A percentile compares a stretch with the other conserved stretches of the same genome.
These are phyloP conservation scores for Caretta caretta DNA, from an alignment of 2,113 vertebrate species.

Conservation along the genomic window DNA sequence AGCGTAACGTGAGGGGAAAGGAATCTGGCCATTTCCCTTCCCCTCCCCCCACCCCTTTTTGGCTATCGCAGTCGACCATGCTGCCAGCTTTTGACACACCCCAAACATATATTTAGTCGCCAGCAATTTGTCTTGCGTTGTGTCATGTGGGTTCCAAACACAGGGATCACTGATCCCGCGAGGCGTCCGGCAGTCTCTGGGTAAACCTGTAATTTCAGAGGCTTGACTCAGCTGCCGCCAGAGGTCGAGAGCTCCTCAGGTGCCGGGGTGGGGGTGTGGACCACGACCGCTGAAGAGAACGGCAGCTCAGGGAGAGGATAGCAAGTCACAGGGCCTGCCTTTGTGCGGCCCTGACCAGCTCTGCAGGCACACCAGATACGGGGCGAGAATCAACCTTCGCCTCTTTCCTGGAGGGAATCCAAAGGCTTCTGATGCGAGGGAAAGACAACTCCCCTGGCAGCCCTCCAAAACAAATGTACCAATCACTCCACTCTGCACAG, in stretches of 20 bases:
- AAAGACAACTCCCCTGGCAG: background rate
- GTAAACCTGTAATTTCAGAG: background rate
- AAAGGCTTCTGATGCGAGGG: background rate
- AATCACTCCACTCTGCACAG: fast-evolving
- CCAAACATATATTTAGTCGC: slow-evolving; percentile 59
- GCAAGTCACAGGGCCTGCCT: background rate
- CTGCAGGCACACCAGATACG: fast-evolving
- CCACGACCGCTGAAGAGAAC: background rate
- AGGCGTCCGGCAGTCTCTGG: slow-evolving; percentile 6
- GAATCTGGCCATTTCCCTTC: slow-evolving; percentile 3
- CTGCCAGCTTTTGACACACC: slow-evolving; percentile 55
- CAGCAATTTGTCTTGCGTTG: slow-evolving; percentile 43
- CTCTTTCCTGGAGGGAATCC: too few species aligned
- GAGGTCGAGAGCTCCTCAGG: background rate
- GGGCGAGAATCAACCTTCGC: fast-evolving
- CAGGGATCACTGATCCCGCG: slow-evolving; percentile 33
- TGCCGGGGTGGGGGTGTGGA: background rate
- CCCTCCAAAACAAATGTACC: fast-evolving
- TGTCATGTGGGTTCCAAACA: background rate
- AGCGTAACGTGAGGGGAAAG: background rate
- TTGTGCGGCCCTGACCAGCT: background rate
- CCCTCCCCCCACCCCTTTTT: background rate
- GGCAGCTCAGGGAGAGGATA: background rate
- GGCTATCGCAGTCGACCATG: slow-evolving; percentile 12
- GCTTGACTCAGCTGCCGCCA: slow-evolving; percentile 15